Conservation (phyloP, 2,888 invertebrate species). For the Didymodactylos carnosus region DNA sequence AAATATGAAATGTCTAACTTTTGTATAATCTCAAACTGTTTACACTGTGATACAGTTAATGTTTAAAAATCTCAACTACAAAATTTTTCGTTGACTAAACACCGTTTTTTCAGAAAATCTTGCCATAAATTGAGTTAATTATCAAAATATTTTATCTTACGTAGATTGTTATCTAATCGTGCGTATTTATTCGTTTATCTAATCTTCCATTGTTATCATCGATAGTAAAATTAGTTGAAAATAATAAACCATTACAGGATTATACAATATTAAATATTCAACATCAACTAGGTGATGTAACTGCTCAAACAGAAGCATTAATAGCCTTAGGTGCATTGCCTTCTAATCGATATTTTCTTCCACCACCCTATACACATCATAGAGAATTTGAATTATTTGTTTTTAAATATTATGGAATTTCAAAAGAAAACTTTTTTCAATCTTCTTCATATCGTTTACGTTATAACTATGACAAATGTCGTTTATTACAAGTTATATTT, state of each 20-base stretch:
- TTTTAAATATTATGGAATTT: background rate
- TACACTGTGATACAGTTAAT: too few species aligned
- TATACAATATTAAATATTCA: background rate
- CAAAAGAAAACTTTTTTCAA: background rate
- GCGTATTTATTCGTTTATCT: background rate
- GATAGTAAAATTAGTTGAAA: background rate
- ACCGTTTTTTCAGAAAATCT: too few species aligned
- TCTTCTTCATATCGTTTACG: background rate
- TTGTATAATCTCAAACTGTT: too few species aligned
- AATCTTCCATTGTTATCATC: background rate
- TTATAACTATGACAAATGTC: background rate
- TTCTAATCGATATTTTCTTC: background rate
- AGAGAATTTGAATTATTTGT: background rate
- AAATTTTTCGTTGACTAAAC: too few species aligned
- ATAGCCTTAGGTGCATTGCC: background rate
- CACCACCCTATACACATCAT: background rate
- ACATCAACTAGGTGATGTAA: background rate
- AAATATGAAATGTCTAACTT: too few species aligned
- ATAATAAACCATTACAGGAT: background rate
- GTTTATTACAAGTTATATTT: background rate
- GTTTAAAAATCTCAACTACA: too few species aligned
- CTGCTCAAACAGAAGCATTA: background rate
- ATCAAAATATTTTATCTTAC: too few species aligned
- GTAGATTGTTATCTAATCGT: too few species aligned
- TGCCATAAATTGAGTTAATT: too few species aligned